Conservation (phyloP, 1,140 invertebrate species). For the Ericerus pela region DNA sequence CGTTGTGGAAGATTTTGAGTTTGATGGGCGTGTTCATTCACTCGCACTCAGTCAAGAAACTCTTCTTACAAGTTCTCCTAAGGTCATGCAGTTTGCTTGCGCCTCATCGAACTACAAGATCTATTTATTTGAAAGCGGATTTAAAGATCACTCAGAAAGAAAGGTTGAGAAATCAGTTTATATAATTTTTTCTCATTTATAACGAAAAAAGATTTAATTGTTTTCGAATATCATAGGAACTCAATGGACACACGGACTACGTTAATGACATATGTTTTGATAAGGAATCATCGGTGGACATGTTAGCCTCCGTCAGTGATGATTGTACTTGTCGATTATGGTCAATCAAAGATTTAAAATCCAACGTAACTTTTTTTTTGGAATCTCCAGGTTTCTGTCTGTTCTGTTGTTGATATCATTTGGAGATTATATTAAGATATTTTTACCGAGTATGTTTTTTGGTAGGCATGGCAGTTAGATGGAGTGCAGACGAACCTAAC, state of each 20-base stretch:
- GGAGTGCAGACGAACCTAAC: slow-evolving; percentile 51
- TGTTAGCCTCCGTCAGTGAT: slow-evolving; percentile 56
- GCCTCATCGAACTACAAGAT: slow-evolving; percentile 42
- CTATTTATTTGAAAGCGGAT: slow-evolving; percentile 38
- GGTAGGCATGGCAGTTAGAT: slow-evolving; percentile 44
- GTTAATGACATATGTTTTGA: slow-evolving; percentile 49
- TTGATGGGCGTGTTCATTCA: background rate
- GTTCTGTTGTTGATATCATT: background rate
- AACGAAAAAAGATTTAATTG: too few species aligned
- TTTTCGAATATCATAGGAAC: slow-evolving; percentile 36
- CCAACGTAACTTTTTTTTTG: slow-evolving; percentile 41
- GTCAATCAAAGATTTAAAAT: slow-evolving; percentile 38
- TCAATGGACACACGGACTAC: slow-evolving; percentile 50
- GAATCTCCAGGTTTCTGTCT: slow-evolving; percentile 42
- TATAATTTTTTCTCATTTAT: too few species aligned
- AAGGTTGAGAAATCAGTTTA: slow-evolving; percentile 4
- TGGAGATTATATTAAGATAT: background rate
- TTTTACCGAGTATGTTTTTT: slow-evolving; percentile 8
- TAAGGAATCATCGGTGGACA: slow-evolving; percentile 44
- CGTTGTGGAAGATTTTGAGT: background rate
- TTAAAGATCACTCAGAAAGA: slow-evolving; percentile 33
- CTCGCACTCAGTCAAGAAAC: background rate
- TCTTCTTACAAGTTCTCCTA: background rate
- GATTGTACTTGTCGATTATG: slow-evolving; percentile 59
- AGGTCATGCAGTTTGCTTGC: slow-evolving; percentile 31